phyloP scores from a whole-genome alignment of 2,888 invertebrate species.

The Diaprepes abbreviatus region DNA sequence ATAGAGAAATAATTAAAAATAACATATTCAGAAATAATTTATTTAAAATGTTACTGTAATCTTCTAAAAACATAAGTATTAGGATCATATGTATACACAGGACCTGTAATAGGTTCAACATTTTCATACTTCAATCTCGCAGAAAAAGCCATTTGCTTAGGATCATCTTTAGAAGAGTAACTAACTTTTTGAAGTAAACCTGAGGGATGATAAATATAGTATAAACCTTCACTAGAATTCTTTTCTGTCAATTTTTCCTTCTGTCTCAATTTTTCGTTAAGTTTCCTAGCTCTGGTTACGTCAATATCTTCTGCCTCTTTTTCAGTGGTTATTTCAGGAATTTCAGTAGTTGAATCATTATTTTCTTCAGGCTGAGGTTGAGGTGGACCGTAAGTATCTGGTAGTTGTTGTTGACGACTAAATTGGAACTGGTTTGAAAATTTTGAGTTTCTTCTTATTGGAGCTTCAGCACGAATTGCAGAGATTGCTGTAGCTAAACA shows the following conservation, averaged over 20 bases:
- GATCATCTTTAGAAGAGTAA: conserved; percentile 71
- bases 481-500: background rate
- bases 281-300: conserved; percentile 26
- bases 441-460: conserved; percentile 6
- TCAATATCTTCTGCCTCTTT: conserved; percentile 36
- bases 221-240: conserved; percentile 69
- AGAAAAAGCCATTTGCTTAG: conserved; percentile 75
- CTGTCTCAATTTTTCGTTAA: conserved; percentile 29
- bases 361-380: conserved; percentile 7
- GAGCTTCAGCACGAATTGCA: background rate
- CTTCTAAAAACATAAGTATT: conserved; percentile 56
- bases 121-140: conserved; percentile 75
- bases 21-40: background rate
- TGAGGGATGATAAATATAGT: conserved; percentile 76
- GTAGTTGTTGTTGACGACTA: background rate
- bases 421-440: conserved; percentile 1
- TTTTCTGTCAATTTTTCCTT: conserved; percentile 17
- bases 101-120: conserved; percentile 75
- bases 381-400: conserved; percentile 62
- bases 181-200: conserved; percentile 75
- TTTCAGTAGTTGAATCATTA: conserved; percentile 8
- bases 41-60: conserved; percentile 27
- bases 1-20: background rate
- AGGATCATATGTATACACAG: conserved; percentile 71
- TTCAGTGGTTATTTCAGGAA: conserved; percentile 34